Percentiles rank a stretch among this genome's conserved stretches.
Evolutionary conservation across 2,797 vertebrate genomes (phyloP).

Genomic region (Lagocephalus sceleratus): DNA sequence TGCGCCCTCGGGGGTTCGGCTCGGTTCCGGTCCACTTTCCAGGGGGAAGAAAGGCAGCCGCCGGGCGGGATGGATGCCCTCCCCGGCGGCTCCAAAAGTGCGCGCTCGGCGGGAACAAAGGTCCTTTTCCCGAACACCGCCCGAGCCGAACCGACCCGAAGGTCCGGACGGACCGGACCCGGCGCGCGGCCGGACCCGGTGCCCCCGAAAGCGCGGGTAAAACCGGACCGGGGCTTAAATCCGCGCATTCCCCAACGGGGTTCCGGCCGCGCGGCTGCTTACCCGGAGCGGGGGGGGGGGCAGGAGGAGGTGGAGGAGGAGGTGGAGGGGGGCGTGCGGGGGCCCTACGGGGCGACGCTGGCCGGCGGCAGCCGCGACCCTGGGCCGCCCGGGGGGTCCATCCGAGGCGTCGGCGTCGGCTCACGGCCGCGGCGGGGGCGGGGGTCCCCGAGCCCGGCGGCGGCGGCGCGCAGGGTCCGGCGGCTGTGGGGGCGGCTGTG

Average conservation of each 20-base stretch:
- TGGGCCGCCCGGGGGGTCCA: conserved; percentile 22
- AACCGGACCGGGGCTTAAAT: too few species aligned
- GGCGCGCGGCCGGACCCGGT: too few species aligned
- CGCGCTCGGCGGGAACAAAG: not conserved
- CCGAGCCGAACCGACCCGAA: conserved; percentile 8
- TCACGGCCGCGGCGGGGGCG: not conserved
- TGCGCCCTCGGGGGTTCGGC: too few species aligned
- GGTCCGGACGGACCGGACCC: too few species aligned
- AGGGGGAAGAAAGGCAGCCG: too few species aligned
- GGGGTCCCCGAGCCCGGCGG: conserved; percentile 1
- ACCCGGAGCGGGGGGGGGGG: too few species aligned
- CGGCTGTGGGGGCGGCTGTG: not conserved
- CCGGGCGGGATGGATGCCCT: conserved; percentile 1
- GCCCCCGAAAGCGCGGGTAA: too few species aligned
- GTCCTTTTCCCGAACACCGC: not conserved
- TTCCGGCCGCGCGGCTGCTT: too few species aligned
- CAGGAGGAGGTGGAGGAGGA: too few species aligned
- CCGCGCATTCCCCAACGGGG: too few species aligned
- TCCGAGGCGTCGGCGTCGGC: conserved; percentile 4
- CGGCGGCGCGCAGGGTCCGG: too few species aligned
- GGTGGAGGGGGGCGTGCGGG: too few species aligned
- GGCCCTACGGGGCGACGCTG: not conserved
- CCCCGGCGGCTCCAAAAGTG: not conserved
- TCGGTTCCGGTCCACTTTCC: not conserved
- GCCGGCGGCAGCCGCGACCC: not conserved